Evolutionary conservation across 2,797 vertebrate genomes (phyloP).

Genomic region (Okamejei kenojei): DNA sequence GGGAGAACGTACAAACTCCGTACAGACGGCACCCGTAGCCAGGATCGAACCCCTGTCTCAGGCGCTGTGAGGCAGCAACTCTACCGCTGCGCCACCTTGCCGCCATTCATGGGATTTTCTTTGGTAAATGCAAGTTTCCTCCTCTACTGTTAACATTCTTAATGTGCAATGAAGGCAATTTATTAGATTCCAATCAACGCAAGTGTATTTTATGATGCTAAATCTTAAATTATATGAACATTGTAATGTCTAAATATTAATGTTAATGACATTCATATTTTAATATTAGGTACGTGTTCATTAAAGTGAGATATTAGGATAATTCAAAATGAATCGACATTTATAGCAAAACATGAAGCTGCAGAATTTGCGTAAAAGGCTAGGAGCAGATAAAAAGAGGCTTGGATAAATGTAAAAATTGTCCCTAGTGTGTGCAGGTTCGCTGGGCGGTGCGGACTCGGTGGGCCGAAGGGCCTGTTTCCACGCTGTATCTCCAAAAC

Average conservation of each 20-base stretch:
- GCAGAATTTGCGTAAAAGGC: neutral
- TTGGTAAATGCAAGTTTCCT: neutral
- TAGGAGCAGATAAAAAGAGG: too few relatives aligned
- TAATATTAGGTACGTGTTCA: neutral
- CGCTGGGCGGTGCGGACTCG: too few relatives aligned
- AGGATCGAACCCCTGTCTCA: too few relatives aligned
- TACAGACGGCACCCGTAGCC: too few relatives aligned
- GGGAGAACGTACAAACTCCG: too few relatives aligned
- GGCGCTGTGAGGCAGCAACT: too few relatives aligned
- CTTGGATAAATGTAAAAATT: too few relatives aligned
- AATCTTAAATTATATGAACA: constrained; percentile 22
- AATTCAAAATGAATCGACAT: neutral
- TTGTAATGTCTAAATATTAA: neutral
- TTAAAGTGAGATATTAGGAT: neutral
- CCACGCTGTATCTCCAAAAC: too few relatives aligned
- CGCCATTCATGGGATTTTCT: too few relatives aligned
- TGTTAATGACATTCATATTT: neutral
- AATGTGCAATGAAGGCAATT: neutral
- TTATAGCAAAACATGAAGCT: neutral
- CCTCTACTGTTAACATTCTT: neutral
- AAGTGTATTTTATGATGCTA: neutral
- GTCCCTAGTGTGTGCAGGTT: too few relatives aligned
- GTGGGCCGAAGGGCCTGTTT: too few relatives aligned
- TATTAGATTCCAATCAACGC: neutral
- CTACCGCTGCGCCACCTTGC: too few relatives aligned